Evolutionary conservation across 2,113 vertebrate genomes (phyloP).

Genomic region (Lethenteron reissneri): DNA sequence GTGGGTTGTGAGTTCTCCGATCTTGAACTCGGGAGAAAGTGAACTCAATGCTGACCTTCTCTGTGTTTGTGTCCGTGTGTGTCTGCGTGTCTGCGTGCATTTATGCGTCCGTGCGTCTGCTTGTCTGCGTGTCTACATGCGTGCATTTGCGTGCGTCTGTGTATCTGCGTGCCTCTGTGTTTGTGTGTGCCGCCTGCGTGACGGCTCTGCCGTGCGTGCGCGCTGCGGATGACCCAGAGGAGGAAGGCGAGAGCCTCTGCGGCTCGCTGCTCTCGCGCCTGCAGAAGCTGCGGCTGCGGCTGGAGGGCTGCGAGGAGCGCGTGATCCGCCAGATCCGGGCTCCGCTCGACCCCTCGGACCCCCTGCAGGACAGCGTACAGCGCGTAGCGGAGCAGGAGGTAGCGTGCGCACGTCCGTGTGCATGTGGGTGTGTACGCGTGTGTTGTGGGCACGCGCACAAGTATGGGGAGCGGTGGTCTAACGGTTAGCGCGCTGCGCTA

Average conservation of each 20-base stretch:
- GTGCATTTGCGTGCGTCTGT: too few species aligned
- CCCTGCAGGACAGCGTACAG: slow-evolving; percentile 26
- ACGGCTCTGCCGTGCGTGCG: too few species aligned
- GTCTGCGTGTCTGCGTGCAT: background rate
- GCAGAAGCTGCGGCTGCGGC: slow-evolving; percentile 40
- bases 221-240: slow-evolving; percentile 26
- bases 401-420: slow-evolving; percentile 11
- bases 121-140: too few species aligned
- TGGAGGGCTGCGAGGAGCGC: slow-evolving; percentile 50
- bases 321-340: slow-evolving; percentile 39
- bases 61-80: too few species aligned
- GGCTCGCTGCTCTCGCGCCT: slow-evolving; percentile 57
- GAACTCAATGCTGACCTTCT: too few species aligned
- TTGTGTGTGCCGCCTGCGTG: too few species aligned
- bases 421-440: background rate
- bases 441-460: background rate
- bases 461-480: too few species aligned
- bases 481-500: too few species aligned
- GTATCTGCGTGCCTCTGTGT: too few species aligned
- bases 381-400: slow-evolving; percentile 69
- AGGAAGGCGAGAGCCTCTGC: slow-evolving; percentile 63
- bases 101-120: background rate
- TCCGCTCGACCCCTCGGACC: slow-evolving; percentile 22
- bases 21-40: too few species aligned
- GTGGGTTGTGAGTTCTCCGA: too few species aligned